Base-by-base conservation (phyloP, 2,888 invertebrate genomes). In the Dryadula phaetusa region DNA sequence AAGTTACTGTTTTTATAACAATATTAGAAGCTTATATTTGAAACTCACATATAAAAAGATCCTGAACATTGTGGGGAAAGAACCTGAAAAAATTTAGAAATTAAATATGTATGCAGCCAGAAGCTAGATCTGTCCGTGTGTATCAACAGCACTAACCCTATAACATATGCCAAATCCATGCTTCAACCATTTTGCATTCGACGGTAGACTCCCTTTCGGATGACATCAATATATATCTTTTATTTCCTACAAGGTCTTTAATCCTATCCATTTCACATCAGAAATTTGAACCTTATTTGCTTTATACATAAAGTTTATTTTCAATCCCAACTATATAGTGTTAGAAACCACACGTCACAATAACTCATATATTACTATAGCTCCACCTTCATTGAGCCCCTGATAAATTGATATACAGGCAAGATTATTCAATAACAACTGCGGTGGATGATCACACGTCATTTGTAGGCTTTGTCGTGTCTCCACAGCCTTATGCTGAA, bases 121-220 rank as follows among this genome's bases (percentile, higher is more conserved):
- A 49, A 2, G 32, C 32, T 32, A 6, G 8, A 49, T 20, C 46
- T 28, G 46, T 3, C 80, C 60, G 87, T 85, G 79, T 85, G 86
- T 82, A 78, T 75, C 75, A 79, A 76, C 81, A 82, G 84, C 84
- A 84, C 87, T 86, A 86, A 85, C 88, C 88, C 88, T 86, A 85
- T 86, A 91, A 89, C 92, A 92, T 92, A 92, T 92, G 92, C 92
- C 92, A 90, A 92, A 92, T 92, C 92, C 90, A 92, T 90, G 88
- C 87, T 86, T 85, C 85, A 85, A 86, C 88, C 91, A 86, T 90
- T 91, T 91, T 91, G 92, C 92, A 92, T 92, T 90, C 88, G 87
- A 83, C 86, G 85, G 82, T 85, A 80, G 81, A 82, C 85, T 88
- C 90, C 92, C 91, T 90, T 90, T 91, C 84, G 81, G 85, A 83